phyloP scores from a whole-genome alignment of 2,113 vertebrate species.

The Oncorhynchus masou region DNA sequence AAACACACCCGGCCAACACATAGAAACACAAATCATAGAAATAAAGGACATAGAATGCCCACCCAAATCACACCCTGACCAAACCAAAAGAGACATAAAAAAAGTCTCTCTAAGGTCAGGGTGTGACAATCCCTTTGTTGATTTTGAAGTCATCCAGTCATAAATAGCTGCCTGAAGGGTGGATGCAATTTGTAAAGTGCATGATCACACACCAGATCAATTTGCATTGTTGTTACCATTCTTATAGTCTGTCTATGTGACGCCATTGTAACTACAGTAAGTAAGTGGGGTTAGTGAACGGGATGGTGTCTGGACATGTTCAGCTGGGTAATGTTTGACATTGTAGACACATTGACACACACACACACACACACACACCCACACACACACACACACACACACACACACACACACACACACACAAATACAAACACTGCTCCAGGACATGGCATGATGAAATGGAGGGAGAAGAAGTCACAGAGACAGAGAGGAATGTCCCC shows the following conservation, averaged over 20 bases:
- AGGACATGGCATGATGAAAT: background rate
- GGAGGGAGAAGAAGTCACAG: constrained; percentile 5
- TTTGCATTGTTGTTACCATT: background rate
- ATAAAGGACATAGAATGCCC: no score
- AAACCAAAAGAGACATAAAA: no score
- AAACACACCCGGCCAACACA: no score
- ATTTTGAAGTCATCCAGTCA: background rate
- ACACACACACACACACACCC: background rate
- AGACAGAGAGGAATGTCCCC: constrained; percentile 1
- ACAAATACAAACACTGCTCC: background rate
- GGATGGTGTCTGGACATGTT: background rate
- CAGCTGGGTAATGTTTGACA: background rate
- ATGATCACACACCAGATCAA: background rate
- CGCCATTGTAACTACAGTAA: background rate
- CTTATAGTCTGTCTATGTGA: no score
- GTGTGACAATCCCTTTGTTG: background rate
- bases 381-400: background rate
- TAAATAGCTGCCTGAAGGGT: background rate
- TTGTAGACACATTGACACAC: background rate
- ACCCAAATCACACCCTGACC: no score
- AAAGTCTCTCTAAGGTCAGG: no score
- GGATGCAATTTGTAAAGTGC: background rate
- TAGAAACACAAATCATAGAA: no score
- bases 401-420: no score
- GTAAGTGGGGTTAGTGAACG: background rate